Percentiles rank a stretch among this genome's conserved stretches.
Conservation (phyloP, 2,113 vertebrate genomes). For the Ondatra zibethicus region DNA sequence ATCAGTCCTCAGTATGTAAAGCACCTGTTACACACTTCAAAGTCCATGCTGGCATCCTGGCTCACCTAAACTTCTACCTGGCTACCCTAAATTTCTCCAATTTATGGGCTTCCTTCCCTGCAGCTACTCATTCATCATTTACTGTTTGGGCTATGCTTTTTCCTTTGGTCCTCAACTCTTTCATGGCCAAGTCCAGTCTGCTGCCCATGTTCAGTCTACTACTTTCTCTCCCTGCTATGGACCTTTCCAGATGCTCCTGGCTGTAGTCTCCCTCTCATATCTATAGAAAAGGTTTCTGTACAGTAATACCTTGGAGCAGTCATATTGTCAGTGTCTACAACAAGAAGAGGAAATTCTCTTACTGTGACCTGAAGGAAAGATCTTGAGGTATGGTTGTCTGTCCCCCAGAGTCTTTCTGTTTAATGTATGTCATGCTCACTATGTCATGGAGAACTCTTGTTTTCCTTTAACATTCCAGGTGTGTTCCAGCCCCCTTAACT, state of each 20-base stretch:
- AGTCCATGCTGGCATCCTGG: not conserved
- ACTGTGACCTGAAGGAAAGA: not conserved
- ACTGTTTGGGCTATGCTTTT: not conserved
- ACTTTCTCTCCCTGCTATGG: not conserved
- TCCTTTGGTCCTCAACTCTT: not conserved
- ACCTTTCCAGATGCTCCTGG: not conserved
- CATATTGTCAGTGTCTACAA: too few relatives aligned
- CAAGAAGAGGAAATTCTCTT: not conserved
- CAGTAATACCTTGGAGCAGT: not conserved
- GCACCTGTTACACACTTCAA: not conserved
- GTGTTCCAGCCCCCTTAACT: not conserved
- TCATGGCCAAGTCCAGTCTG: not conserved
- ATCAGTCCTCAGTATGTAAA: not conserved
- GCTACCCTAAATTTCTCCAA: not conserved
- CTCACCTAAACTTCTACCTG: not conserved
- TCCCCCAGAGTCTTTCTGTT: not conserved
- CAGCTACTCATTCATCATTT: not conserved
- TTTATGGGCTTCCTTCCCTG: not conserved
- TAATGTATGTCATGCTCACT: not conserved
- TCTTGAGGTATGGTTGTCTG: not conserved
- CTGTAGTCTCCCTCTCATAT: too few relatives aligned
- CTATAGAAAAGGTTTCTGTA: not conserved
- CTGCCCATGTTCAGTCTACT: not conserved
- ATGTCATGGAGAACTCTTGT: not conserved
- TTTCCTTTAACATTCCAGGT: not conserved